Evolutionary conservation across 2,797 vertebrate genomes (phyloP), one percentile per base, ranked within the genome.

Genomic region (Urosaurus nigricauda): DNA sequence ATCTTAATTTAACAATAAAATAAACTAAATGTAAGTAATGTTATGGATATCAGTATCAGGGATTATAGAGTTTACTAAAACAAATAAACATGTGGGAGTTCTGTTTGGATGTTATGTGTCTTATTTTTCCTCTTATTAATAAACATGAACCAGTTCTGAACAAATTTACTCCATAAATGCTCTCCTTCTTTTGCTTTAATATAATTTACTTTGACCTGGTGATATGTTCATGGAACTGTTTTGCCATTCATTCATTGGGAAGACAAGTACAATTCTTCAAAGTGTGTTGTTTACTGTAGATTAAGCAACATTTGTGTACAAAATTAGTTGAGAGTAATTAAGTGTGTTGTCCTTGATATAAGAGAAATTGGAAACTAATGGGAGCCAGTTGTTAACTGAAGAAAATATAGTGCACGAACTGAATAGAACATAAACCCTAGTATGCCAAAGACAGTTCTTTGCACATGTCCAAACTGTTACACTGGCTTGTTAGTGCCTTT

Each of bases 271-370:
- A 77, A 85, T n/a, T 85, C 24, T 85, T 47, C 56, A 43, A 60
- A 63, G 37, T 78, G 51, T 79, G 43, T 29, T 51, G 16, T 71
- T 84, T 71, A 84, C 37, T 56, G 21, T 84, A n/a, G 43, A 51
- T 51, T 51, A 73, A 73, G 47, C 32, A 24, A 71, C 68, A 56
- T 51, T 73, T 35, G 71, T 73, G 65, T 73, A 73, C 13, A 3
- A 73, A 73, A 71, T 73, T 32, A 73, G 65, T 71, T 84, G 12
- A 71, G 60, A 83, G 12, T 84, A 84, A 53, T 84, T 84, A 73
- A 84, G 17, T 73, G 68, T 32, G 53, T 73, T 35, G n/a, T 71
- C n/a, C 83, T 84, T 73, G 32, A 21, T 53, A 51, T 51, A 51
- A 84, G 26, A 47, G 82, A 70, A 17, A 32, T 83, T 83, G 43